Conservation (phyloP, 1,140 invertebrate species). For the Trichoplusia ni region DNA sequence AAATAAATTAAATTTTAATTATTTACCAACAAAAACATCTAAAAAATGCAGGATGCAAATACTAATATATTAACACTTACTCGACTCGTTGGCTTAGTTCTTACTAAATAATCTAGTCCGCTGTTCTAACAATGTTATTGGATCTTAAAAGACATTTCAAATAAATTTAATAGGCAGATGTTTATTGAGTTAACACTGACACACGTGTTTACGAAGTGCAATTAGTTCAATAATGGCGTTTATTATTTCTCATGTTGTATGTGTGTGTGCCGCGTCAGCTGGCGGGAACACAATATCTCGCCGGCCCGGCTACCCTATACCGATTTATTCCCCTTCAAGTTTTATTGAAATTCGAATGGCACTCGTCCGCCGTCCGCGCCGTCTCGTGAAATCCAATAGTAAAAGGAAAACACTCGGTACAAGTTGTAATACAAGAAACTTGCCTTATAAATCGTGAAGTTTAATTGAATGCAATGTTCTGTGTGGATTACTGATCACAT, state of each 20-base stretch:
- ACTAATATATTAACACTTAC: no score
- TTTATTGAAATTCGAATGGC: conserved; percentile 62
- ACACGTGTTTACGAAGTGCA: conserved; percentile 23
- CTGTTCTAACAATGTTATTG: no score
- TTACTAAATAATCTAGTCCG: no score
- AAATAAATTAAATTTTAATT: no score
- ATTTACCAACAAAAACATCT: no score
- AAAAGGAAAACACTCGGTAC: conserved; percentile 38
- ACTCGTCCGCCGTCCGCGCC: conserved; percentile 32
- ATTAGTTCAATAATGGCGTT: conserved; percentile 37
- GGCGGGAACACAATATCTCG: conserved; percentile 48
- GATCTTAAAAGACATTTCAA: conserved; percentile 40
- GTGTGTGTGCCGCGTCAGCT: conserved; percentile 46
- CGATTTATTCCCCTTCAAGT: conserved; percentile 58
- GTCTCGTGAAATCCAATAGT: conserved; percentile 19
- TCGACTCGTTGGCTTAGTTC: no score
- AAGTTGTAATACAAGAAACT: conserved; percentile 24
- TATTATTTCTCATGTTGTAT: conserved; percentile 28
- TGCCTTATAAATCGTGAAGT: conserved; percentile 13
- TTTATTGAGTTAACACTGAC: conserved; percentile 28
- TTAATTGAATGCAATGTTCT: conserved; percentile 16
- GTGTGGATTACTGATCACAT: neutral
- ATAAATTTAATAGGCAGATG: conserved; percentile 42
- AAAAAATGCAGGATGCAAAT: no score
- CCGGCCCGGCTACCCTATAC: conserved; percentile 23